Conservation (phyloP, 1,140 invertebrate genomes). For the Pollicipes pollicipes region DNA sequence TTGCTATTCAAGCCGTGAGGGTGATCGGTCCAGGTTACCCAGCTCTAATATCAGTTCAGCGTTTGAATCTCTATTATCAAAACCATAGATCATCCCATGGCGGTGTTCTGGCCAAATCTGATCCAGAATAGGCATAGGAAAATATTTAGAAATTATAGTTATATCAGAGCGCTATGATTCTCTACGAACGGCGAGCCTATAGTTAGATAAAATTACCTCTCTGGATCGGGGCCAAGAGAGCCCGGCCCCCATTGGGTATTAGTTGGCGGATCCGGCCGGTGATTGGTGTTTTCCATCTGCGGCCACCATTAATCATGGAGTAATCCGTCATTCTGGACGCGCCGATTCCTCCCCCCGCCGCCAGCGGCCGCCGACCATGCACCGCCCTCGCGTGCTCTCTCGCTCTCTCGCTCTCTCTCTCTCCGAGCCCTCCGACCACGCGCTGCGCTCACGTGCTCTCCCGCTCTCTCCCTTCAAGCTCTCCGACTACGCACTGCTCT, state of each 20-base stretch:
- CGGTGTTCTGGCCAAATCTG: neutral
- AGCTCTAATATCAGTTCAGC: no score
- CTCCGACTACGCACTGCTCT: neutral
- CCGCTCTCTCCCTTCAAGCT: neutral
- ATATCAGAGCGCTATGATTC: neutral
- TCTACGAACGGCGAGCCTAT: neutral
- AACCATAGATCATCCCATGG: neutral
- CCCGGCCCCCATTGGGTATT: neutral
- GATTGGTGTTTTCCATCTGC: neutral
- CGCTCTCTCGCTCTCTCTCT: neutral
- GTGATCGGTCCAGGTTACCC: no score
- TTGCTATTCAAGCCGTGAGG: neutral
- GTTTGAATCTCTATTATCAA: neutral
- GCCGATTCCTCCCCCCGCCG: neutral
- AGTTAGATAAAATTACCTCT: conserved; percentile 1
- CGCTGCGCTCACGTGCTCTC: no score
- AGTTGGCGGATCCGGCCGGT: neutral
- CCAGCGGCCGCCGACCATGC: neutral
- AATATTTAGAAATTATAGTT: neutral
- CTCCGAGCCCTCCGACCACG: neutral
- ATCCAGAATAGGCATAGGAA: neutral
- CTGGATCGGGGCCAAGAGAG: neutral
- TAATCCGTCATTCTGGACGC: neutral
- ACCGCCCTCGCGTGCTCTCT: neutral
- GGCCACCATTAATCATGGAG: neutral